These are phyloP conservation scores for Aldrovandia affinis DNA, from an alignment of 2,797 vertebrate species.

Conservation along the genomic window DNA sequence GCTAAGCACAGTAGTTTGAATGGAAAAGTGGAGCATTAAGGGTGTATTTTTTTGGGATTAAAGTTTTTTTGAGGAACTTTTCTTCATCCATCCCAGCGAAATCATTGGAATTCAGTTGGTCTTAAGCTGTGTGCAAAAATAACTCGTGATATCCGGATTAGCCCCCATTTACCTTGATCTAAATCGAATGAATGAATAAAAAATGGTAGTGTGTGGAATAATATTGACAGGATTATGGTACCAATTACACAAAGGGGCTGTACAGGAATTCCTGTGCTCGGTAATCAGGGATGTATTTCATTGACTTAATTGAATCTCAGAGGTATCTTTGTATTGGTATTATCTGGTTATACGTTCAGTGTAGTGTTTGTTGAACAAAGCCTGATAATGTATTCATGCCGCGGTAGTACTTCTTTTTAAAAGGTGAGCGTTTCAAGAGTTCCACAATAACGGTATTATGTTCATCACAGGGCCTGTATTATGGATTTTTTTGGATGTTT, in stretches of 20 bases:
- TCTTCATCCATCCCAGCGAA: slow-evolving; percentile 21
- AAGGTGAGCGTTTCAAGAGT: background rate
- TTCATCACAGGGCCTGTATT: background rate
- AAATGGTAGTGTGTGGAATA: slow-evolving; percentile 35
- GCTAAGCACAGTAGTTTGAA: background rate
- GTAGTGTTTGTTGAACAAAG: slow-evolving; percentile 17
- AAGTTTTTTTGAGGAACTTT: background rate
- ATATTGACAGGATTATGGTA: slow-evolving; percentile 50
- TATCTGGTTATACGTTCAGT: slow-evolving; percentile 3
- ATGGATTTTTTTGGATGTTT: background rate
- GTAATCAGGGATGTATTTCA: slow-evolving; percentile 38
- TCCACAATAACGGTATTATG: background rate
- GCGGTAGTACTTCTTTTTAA: background rate
- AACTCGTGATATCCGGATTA: slow-evolving; percentile 44
- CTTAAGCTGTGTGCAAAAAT: slow-evolving; percentile 30
- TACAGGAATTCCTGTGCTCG: background rate
- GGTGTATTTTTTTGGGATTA: slow-evolving; percentile 8
- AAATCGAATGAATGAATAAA: slow-evolving; percentile 43
- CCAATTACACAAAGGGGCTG: slow-evolving; percentile 21
- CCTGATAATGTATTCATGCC: slow-evolving; percentile 11
- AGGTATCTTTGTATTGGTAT: slow-evolving; percentile 27
- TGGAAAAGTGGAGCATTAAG: background rate
- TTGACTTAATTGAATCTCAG: slow-evolving; percentile 47
- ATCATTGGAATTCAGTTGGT: slow-evolving; percentile 32
- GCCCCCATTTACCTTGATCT: slow-evolving; percentile 42